Evolutionary conservation across 2,888 invertebrate genomes (phyloP), one percentile per base, ranked within the genome.

Genomic region (Pedicia rivosa): DNA sequence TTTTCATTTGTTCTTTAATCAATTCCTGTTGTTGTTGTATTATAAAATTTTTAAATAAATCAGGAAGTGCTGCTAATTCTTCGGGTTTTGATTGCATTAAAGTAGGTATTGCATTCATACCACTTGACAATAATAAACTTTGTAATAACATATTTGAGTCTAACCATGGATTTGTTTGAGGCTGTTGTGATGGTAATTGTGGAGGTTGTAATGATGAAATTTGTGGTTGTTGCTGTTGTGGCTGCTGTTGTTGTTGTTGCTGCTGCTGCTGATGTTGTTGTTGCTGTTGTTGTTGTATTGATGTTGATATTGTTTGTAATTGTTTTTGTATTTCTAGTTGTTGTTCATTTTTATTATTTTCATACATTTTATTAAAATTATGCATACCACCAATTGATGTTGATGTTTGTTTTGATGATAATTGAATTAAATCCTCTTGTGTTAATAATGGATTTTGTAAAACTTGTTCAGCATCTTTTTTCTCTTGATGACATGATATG

Each of bases 391-490:
- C 33, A 40, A 32, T 44, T 25, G 49, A 67, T 56, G 33, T 50
- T 51, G 56, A 42, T 62, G 52, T 24, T 38, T 37, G 40, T 32
- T n/a, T 41, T 38, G 63, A 62, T 12, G 70, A 64, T 45, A 72
- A 64, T 47, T 70, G 57, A 39, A 72, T 53, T 50, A 73, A 63
- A 55, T 75, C 70, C 50, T 72, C 69, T 52, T 70, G 58, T 32
- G 69, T 66, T 38, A 71, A 54, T 45, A 70, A 50, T 22, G 70
- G 70, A 47, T 65, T 67, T 51, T 67, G 62, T 43, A 70, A 53
- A 20, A 66, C 68, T 50, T 68, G 68, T 49, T 68, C 70, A 37
- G 67, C 69, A 54, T 70, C 68, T 50, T 70, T 70, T 36, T 71
- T 70, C 48, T 70, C 72, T 48, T 66, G 68, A 59, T 68, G 65